phyloP scores from a whole-genome alignment of 2,797 vertebrate genomes.

The Acanthurus lineatus region DNA sequence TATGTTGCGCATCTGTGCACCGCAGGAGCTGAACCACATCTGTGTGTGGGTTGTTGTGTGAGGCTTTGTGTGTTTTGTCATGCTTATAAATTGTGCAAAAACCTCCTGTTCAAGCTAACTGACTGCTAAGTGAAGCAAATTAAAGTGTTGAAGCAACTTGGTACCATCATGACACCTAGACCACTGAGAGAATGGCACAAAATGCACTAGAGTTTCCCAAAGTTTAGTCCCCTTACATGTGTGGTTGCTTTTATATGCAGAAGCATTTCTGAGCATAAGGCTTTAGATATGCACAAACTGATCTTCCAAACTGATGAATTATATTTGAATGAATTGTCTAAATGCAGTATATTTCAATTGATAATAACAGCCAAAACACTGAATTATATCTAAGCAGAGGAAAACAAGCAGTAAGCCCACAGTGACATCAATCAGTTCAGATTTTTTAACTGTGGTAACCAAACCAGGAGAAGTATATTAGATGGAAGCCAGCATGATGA shows the following conservation, averaged over 20 bases:
- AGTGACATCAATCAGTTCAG: neutral
- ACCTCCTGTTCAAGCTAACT: conserved; percentile 28
- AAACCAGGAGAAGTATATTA: neutral
- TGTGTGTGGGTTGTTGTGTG: neutral
- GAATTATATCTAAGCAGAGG: neutral
- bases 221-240: neutral
- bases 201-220: neutral
- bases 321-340: neutral
- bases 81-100: conserved; percentile 36
- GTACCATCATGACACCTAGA: neutral
- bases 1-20: conserved; percentile 38
- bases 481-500: neutral
- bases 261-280: neutral
- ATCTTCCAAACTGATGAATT: neutral
- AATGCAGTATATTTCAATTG: neutral
- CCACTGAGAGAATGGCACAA: neutral
- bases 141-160: conserved; percentile 17
- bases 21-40: conserved; percentile 8
- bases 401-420: neutral
- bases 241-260: neutral
- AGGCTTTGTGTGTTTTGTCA: conserved; percentile 36
- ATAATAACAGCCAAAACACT: neutral
- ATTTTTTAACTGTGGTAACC: neutral
- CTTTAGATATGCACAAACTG: neutral
- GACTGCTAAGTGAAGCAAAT: conserved; percentile 14